phyloP scores from a whole-genome alignment of 2,113 vertebrate genomes.

The Saccopteryx leptura region DNA sequence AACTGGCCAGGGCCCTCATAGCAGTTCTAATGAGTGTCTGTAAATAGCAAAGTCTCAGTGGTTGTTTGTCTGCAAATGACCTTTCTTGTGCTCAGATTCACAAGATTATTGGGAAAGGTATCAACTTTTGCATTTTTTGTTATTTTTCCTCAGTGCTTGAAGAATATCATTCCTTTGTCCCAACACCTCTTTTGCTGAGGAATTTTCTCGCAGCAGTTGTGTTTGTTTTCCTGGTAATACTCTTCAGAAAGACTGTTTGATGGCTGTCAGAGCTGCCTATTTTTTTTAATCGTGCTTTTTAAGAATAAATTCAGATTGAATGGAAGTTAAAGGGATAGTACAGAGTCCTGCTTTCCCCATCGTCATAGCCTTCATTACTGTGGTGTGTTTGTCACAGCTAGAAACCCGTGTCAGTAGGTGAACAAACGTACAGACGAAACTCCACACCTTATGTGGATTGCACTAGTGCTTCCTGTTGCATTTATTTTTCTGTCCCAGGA shows the following conservation, averaged over 20 bases:
- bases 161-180: neutral
- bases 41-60: neutral
- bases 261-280: neutral
- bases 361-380: too few species aligned
- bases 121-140: slow-evolving; percentile 21
- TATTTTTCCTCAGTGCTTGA: neutral
- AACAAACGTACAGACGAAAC: fast-evolving
- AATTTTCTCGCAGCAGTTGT: neutral
- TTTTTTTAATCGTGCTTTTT: neutral
- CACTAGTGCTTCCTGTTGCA: neutral
- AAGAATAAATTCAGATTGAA: neutral
- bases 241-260: neutral
- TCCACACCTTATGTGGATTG: neutral
- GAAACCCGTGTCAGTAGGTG: neutral
- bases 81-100: neutral
- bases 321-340: neutral
- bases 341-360: too few species aligned
- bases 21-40: neutral
- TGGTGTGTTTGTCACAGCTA: neutral
- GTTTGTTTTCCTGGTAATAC: neutral
- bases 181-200: neutral
- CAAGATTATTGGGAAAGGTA: neutral
- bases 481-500: neutral
- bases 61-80: neutral
- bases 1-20: too few species aligned